Conservation (phyloP, 2,113 vertebrate species). For the Lasiurus borealis region DNA sequence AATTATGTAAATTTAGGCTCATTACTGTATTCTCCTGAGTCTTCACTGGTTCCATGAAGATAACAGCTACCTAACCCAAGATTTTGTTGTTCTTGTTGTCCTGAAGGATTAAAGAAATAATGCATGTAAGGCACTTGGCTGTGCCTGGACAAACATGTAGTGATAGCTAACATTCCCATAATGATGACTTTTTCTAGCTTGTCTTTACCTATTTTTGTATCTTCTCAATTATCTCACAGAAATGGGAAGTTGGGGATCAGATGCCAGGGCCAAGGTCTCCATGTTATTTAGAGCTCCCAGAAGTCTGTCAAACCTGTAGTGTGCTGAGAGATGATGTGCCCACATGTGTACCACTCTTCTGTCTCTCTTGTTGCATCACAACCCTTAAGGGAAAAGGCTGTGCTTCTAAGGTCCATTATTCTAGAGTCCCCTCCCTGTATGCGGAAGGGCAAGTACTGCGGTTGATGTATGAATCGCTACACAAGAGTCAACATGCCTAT, state of each 20-base stretch:
- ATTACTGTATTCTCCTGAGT: neutral
- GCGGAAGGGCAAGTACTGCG: neutral
- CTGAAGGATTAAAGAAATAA: slow-evolving; percentile 1
- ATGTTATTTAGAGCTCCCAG: neutral
- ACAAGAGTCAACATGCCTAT: neutral
- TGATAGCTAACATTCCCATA: neutral
- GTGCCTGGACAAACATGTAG: neutral
- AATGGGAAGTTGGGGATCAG: neutral
- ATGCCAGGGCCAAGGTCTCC: neutral
- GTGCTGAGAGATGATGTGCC: neutral
- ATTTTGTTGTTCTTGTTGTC: neutral
- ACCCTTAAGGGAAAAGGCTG: neutral
- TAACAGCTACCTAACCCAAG: neutral
- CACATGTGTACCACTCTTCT: neutral
- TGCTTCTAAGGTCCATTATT: neutral
- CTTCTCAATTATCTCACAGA: neutral
- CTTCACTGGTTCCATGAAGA: neutral
- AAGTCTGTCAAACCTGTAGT: neutral
- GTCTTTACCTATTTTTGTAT: neutral
- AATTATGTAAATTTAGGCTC: neutral
- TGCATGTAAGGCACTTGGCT: neutral
- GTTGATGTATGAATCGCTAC: neutral
- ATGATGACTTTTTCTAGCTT: neutral
- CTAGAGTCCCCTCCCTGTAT: neutral
- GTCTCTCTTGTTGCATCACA: neutral